Base-by-base conservation (phyloP, 2,797 vertebrate genomes). In the Acestrorhynchus altus region DNA sequence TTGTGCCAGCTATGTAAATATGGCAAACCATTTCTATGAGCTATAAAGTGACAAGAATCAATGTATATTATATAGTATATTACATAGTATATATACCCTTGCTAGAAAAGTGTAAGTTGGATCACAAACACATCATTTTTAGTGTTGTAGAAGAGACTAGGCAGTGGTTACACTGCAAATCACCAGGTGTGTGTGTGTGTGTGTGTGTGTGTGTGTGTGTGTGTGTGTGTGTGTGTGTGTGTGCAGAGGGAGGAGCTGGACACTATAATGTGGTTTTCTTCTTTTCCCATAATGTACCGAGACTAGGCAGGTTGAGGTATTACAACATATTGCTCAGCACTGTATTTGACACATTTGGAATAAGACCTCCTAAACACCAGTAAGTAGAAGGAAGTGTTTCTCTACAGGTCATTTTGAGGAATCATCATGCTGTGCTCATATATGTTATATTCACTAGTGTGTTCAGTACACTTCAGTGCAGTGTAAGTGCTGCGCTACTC, bases 231-330 rank as follows among this genome's bases (percentile, higher is more conserved):
- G 6, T 35, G 31, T 35, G 31, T n/a, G n/a, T n/a, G n/a, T n/a
- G n/a, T n/a, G 72, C 71, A 9, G 35, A 86, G 88, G 90, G 91
- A 81, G 90, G 87, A 85, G 87, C 86, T 10, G 57, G 78, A 56
- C 78, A 74, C 83, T 79, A 85, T 81, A 68, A 70, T 83, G 78
- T 70, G 86, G 76, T 87, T 10, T 16, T 61, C 76, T 24, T 85
- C 77, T 86, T 83, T 65, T 35, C 6, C 31, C 61, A 4, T 54
- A 28, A 13, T 18, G 16, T 26, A 35, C 12, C 1, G 6, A 6
- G 31, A 35, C 31, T 31, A 51, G 46, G 22, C 18, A 39, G 8
- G 40, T 22, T 31, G n/a, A 31, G 16, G 10, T n/a, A 24, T 46
- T 47, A 66, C 28, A 1, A 3, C 15, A 39, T 52, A 54, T 52